Evolutionary conservation across 2,797 vertebrate species (phyloP).

Genomic region (Botia almorhae): DNA sequence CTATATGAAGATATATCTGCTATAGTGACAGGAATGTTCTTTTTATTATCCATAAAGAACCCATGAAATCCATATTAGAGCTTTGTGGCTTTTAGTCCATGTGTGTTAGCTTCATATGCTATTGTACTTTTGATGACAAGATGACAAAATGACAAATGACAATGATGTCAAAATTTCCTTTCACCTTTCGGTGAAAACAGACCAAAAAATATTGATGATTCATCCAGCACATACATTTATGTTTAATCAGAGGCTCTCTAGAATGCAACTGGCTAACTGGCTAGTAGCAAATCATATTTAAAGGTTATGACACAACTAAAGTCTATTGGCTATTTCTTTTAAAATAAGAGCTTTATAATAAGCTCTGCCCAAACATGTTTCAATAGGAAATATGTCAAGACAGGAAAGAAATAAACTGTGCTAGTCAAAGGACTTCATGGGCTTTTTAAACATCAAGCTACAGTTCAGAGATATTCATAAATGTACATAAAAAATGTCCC

Average conservation of each 20-base stretch:
- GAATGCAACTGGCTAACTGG: too few relatives aligned
- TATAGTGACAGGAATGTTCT: background rate
- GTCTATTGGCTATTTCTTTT: too few relatives aligned
- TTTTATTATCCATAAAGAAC: background rate
- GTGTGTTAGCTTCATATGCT: too few relatives aligned
- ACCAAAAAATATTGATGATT: background rate
- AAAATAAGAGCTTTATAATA: background rate
- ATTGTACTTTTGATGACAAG: too few relatives aligned
- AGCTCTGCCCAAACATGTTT: too few relatives aligned
- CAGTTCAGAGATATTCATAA: slow-evolving; percentile 25
- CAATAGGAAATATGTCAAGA: background rate
- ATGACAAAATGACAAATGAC: too few relatives aligned
- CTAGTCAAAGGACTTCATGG: background rate
- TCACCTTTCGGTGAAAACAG: too few relatives aligned
- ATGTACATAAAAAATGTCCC: slow-evolving; percentile 15
- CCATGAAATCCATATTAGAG: background rate
- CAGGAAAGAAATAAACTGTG: background rate
- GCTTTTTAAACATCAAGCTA: slow-evolving; percentile 27
- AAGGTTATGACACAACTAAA: too few relatives aligned
- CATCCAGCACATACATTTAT: background rate
- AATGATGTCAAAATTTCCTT: too few relatives aligned
- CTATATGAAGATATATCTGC: slow-evolving; percentile 8
- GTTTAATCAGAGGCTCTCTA: too few relatives aligned
- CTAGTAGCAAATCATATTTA: too few relatives aligned
- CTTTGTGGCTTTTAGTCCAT: too few relatives aligned